Percentiles rank a stretch among this genome's conserved stretches.
Evolutionary conservation across 2,888 invertebrate species (phyloP).

Genomic region (Acanthoscelides obtectus): DNA sequence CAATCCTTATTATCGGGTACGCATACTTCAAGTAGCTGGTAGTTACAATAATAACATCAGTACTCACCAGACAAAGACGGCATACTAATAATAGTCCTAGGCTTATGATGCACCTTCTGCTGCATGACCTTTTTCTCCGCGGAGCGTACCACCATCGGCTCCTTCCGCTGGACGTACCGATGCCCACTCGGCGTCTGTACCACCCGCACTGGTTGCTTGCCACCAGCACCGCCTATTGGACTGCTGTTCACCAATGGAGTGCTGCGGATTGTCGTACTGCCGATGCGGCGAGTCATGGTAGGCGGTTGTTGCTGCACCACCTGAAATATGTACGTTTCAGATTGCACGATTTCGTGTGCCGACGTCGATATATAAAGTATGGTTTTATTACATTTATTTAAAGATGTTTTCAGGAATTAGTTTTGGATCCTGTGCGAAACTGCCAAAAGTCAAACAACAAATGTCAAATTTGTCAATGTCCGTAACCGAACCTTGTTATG

Average conservation of each 20-base stretch:
- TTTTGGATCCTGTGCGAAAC: too few relatives aligned
- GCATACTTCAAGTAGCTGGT: too few relatives aligned
- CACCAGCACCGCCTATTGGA: too few relatives aligned
- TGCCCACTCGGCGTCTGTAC: neutral
- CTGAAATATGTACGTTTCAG: neutral
- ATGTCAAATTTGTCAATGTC: too few relatives aligned
- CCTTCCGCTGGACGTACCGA: neutral
- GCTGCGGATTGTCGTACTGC: conserved; percentile 31
- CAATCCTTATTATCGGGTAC: too few relatives aligned
- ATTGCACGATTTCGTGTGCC: too few relatives aligned
- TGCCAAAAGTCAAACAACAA: too few relatives aligned
- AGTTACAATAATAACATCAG: too few relatives aligned
- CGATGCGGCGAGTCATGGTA: conserved; percentile 30
- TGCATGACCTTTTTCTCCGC: conserved; percentile 11
- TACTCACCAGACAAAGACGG: conserved; percentile 35
- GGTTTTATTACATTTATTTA: too few relatives aligned
- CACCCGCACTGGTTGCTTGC: neutral
- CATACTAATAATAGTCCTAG: conserved; percentile 39
- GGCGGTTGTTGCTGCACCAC: conserved; percentile 1
- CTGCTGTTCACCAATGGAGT: neutral
- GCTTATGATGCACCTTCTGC: conserved; percentile 17
- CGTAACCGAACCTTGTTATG: too few relatives aligned
- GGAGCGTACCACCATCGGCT: neutral
- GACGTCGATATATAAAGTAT: too few relatives aligned
- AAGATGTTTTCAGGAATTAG: too few relatives aligned